phyloP scores from a whole-genome alignment of 2,888 invertebrate genomes.

The Zygogramma bicolorata region DNA sequence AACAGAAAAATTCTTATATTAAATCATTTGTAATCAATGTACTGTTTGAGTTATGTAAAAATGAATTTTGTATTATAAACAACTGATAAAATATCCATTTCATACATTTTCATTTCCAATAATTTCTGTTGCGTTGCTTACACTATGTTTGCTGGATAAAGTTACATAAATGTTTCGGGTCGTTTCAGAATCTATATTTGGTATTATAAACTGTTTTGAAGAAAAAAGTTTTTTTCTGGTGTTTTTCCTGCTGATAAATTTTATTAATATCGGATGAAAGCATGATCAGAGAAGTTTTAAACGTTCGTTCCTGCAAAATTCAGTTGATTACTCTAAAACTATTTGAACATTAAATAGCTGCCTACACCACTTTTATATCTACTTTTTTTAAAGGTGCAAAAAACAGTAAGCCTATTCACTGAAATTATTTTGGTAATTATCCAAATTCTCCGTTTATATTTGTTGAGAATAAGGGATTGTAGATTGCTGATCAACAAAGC shows the following conservation, averaged over 20 bases:
- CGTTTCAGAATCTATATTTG: background rate
- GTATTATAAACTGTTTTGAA: background rate
- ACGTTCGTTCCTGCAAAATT: background rate
- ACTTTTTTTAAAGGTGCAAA: background rate
- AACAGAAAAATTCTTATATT: background rate
- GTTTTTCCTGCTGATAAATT: background rate
- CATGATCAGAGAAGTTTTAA: background rate
- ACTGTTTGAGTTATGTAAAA: background rate
- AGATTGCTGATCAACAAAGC: background rate
- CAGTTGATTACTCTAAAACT: background rate
- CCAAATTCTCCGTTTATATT: too few species aligned
- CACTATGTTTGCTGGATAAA: background rate
- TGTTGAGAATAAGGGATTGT: background rate
- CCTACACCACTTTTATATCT: background rate
- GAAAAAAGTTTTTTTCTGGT: background rate
- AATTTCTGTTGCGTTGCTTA: background rate
- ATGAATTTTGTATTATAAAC: background rate
- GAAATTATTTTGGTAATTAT: too few species aligned
- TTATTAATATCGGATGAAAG: slow-evolving; percentile 1
- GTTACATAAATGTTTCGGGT: background rate
- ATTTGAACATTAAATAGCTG: background rate
- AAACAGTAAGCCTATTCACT: background rate
- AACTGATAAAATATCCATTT: background rate
- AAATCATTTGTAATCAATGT: background rate
- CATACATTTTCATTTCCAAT: background rate